Evolutionary conservation across 2,797 vertebrate genomes (phyloP).

Genomic region (Xenopus petersii): DNA sequence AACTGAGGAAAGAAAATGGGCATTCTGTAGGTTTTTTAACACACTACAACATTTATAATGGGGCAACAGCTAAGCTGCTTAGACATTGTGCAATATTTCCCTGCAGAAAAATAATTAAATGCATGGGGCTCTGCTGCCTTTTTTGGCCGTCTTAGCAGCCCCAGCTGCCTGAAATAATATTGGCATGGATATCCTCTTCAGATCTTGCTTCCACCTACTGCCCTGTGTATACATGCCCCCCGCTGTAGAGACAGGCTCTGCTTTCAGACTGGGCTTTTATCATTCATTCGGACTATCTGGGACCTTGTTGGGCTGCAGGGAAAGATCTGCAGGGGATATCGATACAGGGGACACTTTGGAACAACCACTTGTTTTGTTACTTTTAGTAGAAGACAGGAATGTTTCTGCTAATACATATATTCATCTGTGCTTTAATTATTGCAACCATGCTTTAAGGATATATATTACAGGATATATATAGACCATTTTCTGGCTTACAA

Average conservation of each 20-base stretch:
- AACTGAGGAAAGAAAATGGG: not conserved
- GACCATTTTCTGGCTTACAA: too few species aligned
- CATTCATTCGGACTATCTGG: not conserved
- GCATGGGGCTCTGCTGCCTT: not conserved
- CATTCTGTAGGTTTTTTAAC: conserved; percentile 6
- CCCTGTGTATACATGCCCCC: conserved; percentile 21
- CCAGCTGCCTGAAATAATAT: conserved; percentile 29
- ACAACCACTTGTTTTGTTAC: too few species aligned
- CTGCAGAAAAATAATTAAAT: not conserved
- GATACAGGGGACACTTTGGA: too few species aligned
- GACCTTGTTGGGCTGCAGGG: conserved; percentile 3
- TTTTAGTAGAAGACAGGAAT: too few species aligned
- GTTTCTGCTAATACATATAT: too few species aligned
- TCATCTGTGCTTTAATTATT: too few species aligned
- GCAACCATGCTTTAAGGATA: too few species aligned
- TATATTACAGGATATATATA: too few species aligned
- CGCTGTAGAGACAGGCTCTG: not conserved
- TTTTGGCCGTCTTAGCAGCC: conserved; percentile 12
- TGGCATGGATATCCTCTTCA: conserved; percentile 17
- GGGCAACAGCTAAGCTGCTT: conserved; percentile 4
- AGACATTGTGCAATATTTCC: conserved; percentile 28
- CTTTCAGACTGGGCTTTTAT: conserved; percentile 14
- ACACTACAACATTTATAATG: conserved; percentile 16
- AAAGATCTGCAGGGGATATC: not conserved
- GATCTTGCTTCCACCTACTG: conserved; percentile 12